Percentiles rank a stretch among this genome's conserved stretches.
phyloP scores from a whole-genome alignment of 64 coral and sea anemone species.

The Porites lutea region DNA sequence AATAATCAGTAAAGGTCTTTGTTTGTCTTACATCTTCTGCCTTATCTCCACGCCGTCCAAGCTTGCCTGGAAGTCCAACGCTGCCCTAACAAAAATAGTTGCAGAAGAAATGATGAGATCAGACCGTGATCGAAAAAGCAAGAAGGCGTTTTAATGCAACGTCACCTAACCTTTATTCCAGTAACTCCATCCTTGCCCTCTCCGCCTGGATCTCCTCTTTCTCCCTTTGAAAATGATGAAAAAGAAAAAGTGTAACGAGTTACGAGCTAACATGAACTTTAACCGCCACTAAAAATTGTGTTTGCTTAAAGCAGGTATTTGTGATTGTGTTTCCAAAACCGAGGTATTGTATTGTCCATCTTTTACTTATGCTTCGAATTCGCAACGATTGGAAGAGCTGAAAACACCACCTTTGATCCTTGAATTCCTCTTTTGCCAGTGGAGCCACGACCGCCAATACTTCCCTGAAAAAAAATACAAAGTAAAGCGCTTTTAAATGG shows the following conservation, averaged over 20 bases:
- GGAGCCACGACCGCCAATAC: neutral
- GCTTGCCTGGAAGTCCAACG: conserved; percentile 16
- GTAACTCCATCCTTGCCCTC: conserved; percentile 17
- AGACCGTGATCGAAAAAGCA: no score
- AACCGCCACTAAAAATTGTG: no score
- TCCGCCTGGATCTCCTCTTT: conserved; percentile 38
- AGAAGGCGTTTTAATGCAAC: neutral
- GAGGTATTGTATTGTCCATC: no score
- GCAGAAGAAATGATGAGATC: neutral
- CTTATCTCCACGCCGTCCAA: conserved; percentile 14
- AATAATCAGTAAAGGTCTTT: neutral
- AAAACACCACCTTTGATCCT: conserved; percentile 17
- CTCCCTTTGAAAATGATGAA: conserved; percentile 7
- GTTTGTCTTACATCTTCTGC: conserved; percentile 1
- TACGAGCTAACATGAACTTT: no score
- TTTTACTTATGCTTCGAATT: neutral
- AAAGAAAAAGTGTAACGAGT: neutral
- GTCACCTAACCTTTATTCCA: neutral
- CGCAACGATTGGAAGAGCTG: neutral
- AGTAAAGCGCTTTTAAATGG: neutral
- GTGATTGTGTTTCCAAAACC: no score
- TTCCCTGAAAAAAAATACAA: conserved; percentile 18
- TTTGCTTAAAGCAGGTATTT: no score
- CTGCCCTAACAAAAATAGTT: neutral
- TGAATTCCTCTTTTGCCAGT: neutral